Evolutionary conservation across 1,140 invertebrate genomes (phyloP).

Genomic region (Solenopsis fugax): DNA sequence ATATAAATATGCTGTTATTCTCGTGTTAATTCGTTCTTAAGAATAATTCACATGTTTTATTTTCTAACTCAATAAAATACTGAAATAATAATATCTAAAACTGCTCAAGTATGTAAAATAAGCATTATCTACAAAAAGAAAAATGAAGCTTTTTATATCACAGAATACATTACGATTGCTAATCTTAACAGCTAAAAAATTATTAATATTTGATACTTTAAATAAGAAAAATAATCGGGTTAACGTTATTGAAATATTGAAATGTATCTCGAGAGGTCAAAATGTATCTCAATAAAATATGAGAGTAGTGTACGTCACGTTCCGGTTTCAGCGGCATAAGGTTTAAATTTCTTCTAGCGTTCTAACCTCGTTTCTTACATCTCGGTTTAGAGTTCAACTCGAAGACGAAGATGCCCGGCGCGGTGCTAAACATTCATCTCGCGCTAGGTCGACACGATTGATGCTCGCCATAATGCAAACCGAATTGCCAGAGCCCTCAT

Average conservation of each 20-base stretch:
- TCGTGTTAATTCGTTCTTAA: background rate
- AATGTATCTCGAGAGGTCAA: background rate
- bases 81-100: background rate
- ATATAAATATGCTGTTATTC: background rate
- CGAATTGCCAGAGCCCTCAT: conserved; percentile 71
- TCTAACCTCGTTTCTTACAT: conserved; percentile 48
- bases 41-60: background rate
- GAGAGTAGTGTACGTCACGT: background rate
- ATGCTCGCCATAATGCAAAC: conserved; percentile 78
- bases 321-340: conserved; percentile 4
- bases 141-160: background rate
- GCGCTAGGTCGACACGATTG: conserved; percentile 66
- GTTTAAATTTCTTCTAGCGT: conserved; percentile 34
- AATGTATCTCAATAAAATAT: background rate
- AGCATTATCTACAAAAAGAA: background rate
- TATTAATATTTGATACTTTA: background rate
- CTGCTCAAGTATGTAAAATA: background rate
- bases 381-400: conserved; percentile 27
- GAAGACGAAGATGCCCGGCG: conserved; percentile 61
- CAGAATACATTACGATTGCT: background rate
- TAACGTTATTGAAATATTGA: background rate
- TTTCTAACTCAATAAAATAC: background rate
- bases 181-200: background rate
- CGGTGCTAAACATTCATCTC: conserved; percentile 76
- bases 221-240: background rate